phyloP scores from a whole-genome alignment of 2,113 vertebrate genomes.

The Platanista minor region DNA sequence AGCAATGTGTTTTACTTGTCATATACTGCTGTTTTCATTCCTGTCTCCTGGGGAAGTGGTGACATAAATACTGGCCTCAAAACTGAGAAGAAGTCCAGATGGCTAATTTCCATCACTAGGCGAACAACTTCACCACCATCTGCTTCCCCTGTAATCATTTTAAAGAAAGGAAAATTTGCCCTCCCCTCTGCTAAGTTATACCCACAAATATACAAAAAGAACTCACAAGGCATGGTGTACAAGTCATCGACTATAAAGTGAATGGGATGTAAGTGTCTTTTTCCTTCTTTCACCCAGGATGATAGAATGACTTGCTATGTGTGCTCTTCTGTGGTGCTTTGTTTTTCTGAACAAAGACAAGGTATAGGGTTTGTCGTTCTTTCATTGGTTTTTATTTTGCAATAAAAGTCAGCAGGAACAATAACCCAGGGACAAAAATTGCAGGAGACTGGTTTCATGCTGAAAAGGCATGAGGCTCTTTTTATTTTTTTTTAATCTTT shows the following conservation, averaged over 20 bases:
- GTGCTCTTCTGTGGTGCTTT: neutral
- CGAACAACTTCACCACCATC: neutral
- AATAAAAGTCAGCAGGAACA: neutral
- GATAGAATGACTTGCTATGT: neutral
- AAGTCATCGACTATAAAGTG: neutral
- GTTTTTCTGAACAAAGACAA: neutral
- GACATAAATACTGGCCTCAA: neutral
- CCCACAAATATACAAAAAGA: neutral
- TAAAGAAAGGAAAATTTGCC: neutral
- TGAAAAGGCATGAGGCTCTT: neutral
- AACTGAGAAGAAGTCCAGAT: neutral
- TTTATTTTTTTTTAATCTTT: no score
- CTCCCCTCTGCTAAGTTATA: neutral
- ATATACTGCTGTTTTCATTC: neutral
- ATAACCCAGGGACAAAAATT: neutral
- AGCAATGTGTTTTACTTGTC: neutral
- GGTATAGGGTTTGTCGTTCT: neutral
- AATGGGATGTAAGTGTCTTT: neutral
- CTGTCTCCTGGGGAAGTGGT: neutral
- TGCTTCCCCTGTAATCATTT: neutral
- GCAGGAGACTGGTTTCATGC: neutral
- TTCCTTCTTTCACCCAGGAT: neutral
- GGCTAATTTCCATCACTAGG: neutral
- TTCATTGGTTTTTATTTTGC: conserved; percentile 14
- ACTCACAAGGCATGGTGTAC: neutral